A percentile compares a stretch with the other conserved stretches of the same genome.
These are phyloP conservation scores for Aleiodes leptofemur DNA, from an alignment of 2,888 invertebrate species.

Conservation along the genomic window DNA sequence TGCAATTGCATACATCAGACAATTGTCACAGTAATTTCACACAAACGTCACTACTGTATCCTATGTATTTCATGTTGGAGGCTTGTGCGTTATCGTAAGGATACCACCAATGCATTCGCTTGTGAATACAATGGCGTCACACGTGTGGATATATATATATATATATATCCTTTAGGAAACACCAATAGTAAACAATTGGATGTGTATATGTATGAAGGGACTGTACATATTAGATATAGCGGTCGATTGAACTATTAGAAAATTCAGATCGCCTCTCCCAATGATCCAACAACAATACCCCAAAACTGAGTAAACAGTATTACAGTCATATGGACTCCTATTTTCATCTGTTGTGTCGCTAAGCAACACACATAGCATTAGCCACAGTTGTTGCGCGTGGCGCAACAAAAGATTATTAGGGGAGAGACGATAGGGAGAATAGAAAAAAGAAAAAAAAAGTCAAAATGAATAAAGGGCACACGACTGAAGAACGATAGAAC, in stretches of 20 bases:
- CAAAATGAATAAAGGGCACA: constrained; percentile 9
- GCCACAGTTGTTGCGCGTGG: constrained; percentile 35
- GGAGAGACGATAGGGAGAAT: neutral
- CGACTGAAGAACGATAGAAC: constrained; percentile 38
- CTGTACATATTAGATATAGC: constrained; percentile 7
- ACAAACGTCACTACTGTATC: constrained; percentile 24
- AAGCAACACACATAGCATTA: constrained; percentile 30
- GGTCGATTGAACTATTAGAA: constrained; percentile 5
- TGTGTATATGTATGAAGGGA: neutral
- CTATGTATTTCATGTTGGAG: constrained; percentile 22
- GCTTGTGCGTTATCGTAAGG: neutral
- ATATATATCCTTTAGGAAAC: neutral
- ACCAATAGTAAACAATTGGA: constrained; percentile 3
- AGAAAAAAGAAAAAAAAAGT: constrained; percentile 24
- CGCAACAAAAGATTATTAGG: constrained; percentile 23
- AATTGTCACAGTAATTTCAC: constrained; percentile 34
- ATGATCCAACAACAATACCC: neutral
- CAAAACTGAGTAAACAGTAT: constrained; percentile 19
- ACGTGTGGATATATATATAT: constrained; percentile 5
- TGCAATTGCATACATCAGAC: constrained; percentile 24
- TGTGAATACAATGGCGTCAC: constrained; percentile 22
- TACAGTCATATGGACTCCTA: constrained; percentile 37
- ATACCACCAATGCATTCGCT: constrained; percentile 21
- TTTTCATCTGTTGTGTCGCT: constrained; percentile 38
- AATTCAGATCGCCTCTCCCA: neutral